These are phyloP conservation scores for Drosophila malerkotliana DNA, from an alignment of 1,140 invertebrate genomes.

Conservation along the genomic window DNA sequence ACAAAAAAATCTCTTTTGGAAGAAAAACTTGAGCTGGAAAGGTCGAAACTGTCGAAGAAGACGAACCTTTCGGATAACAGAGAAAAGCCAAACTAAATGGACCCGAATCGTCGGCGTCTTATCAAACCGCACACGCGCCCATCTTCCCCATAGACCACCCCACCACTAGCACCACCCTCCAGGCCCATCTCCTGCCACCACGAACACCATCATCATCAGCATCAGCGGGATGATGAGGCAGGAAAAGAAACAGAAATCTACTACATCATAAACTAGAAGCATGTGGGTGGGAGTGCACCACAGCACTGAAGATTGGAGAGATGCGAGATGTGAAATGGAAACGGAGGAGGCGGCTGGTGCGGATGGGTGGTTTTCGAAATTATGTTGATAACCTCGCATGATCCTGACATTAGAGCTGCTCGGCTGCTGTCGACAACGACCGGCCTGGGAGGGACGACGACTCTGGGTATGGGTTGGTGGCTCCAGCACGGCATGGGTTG, in stretches of 20 bases:
- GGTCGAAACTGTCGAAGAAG: slow-evolving; percentile 5
- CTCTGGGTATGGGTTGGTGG: neutral
- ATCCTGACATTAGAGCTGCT: slow-evolving; percentile 77
- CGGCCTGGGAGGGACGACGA: slow-evolving; percentile 24
- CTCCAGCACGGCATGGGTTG: slow-evolving; percentile 14
- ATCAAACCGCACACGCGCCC: slow-evolving; percentile 76
- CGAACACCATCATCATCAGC: slow-evolving; percentile 14
- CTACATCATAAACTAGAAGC: slow-evolving; percentile 78
- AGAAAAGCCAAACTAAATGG: slow-evolving; percentile 49
- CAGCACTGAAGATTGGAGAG: neutral
- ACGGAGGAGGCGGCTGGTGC: slow-evolving; percentile 17
- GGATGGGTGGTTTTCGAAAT: slow-evolving; percentile 62
- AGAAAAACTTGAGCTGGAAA: neutral
- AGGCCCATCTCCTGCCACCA: slow-evolving; percentile 11
- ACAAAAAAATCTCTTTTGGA: no score
- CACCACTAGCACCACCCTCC: slow-evolving; percentile 14
- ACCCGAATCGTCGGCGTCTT: slow-evolving; percentile 56
- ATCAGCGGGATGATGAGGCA: slow-evolving; percentile 16
- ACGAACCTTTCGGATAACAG: neutral
- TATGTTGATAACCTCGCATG: slow-evolving; percentile 79
- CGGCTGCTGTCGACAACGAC: slow-evolving; percentile 28
- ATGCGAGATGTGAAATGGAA: neutral
- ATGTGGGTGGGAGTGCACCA: slow-evolving; percentile 42
- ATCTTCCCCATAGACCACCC: slow-evolving; percentile 37
- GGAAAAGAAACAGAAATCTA: slow-evolving; percentile 58